Conservation (phyloP, 2,113 vertebrate species). For the Pygoscelis adeliae region DNA sequence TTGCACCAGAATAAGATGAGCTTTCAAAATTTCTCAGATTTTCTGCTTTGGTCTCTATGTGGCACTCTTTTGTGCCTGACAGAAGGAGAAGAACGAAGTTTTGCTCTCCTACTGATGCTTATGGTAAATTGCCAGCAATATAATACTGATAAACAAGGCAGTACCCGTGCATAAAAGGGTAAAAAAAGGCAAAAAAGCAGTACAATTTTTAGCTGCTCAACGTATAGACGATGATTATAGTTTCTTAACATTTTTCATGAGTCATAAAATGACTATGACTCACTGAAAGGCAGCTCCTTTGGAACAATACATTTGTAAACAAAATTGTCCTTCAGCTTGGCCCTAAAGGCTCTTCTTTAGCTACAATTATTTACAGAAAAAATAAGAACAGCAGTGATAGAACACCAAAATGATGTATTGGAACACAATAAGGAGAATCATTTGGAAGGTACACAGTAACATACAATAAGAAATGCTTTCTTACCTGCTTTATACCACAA, state of each 20-base stretch:
- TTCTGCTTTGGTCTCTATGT: not conserved
- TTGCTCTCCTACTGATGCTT: not conserved
- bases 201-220: not conserved
- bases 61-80: not conserved
- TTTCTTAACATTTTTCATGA: not conserved
- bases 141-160: not conserved
- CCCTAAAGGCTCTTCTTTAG: not conserved
- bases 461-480: not conserved
- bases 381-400: not conserved
- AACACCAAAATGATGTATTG: not conserved
- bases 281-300: not conserved
- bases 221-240: not conserved
- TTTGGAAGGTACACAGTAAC: not conserved
- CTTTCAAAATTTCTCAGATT: not conserved
- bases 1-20: not conserved
- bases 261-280: not conserved
- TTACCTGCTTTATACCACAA: conserved; percentile 87
- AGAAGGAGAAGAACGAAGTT: not conserved
- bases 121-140: not conserved
- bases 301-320: not conserved
- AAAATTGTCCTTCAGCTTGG: not conserved
- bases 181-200: not conserved
- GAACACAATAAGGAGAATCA: not conserved
- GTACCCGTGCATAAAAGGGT: fast-evolving
- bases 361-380: not conserved